A percentile compares a stretch with the other conserved stretches of the same genome.
Conservation (phyloP, 2,888 invertebrate genomes). For the Caradrina clavipalpis region DNA sequence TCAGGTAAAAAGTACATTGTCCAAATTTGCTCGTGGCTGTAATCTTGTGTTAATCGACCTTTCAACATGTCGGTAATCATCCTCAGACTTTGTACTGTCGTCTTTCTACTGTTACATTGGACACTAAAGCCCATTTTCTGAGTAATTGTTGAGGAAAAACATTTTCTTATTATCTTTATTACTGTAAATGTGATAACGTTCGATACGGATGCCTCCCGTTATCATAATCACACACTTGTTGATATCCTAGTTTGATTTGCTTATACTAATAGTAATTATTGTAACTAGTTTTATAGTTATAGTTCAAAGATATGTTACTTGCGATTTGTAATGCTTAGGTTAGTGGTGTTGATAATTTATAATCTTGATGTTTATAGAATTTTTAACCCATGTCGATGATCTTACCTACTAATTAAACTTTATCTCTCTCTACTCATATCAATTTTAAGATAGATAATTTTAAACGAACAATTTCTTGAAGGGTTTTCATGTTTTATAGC, state of each 20-base stretch:
- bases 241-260: conserved; percentile 20
- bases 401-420: not conserved
- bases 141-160: conserved; percentile 42
- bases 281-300: not conserved
- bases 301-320: not conserved
- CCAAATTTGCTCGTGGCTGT: not conserved
- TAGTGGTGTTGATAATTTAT: not conserved
- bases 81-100: conserved; percentile 8
- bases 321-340: not conserved
- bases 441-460: too few species aligned
- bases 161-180: conserved; percentile 16
- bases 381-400: not conserved
- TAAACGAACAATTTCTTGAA: too few species aligned
- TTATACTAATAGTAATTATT: not conserved
- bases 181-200: conserved; percentile 4
- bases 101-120: conserved; percentile 13
- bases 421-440: not conserved
- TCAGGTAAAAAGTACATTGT: not conserved
- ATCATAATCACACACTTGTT: conserved; percentile 28
- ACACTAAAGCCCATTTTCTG: conserved; percentile 15
- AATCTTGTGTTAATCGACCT: not conserved
- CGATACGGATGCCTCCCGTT: conserved; percentile 5
- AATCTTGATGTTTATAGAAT: not conserved
- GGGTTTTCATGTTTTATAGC: too few species aligned
- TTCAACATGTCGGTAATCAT: not conserved